Percentiles rank a stretch among this genome's conserved stretches.
phyloP scores from a whole-genome alignment of 2,888 invertebrate genomes.

The Raillietiella orientalis region DNA sequence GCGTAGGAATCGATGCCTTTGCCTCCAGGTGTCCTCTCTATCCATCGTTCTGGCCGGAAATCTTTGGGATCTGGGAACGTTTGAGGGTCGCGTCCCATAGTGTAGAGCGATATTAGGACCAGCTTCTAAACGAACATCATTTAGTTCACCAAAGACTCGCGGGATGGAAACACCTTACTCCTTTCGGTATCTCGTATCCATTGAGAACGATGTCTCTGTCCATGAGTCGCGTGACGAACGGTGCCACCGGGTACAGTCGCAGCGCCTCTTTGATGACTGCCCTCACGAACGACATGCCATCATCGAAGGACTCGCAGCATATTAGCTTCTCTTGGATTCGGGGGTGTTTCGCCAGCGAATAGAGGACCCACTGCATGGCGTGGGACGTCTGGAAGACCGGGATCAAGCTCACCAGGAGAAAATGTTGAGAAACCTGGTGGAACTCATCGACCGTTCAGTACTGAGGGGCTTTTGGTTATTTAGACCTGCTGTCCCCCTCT shows the following conservation, averaged over 20 bases:
- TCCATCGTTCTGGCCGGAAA: conserved; percentile 47
- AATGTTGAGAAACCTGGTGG: too few relatives aligned
- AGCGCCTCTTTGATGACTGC: conserved; percentile 42
- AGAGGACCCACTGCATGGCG: conserved; percentile 45
- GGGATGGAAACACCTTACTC: conserved; percentile 28
- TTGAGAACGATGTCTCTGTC: conserved; percentile 28
- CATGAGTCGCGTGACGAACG: conserved; percentile 49
- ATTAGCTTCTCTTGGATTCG: conserved; percentile 21
- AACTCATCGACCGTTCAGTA: too few relatives aligned
- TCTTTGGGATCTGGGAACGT: conserved; percentile 30
- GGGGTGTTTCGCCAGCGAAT: conserved; percentile 26
- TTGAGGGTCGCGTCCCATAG: conserved; percentile 34
- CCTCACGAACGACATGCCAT: conserved; percentile 14
- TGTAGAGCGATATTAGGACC: conserved; percentile 48
- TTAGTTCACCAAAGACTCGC: too few relatives aligned
- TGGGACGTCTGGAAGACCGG: conserved; percentile 33
- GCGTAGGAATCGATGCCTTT: conserved; percentile 23
- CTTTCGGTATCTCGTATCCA: conserved; percentile 29
- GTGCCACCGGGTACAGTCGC: conserved; percentile 58
- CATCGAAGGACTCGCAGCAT: conserved; percentile 15
- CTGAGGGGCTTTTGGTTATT: too few relatives aligned
- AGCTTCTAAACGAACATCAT: too few relatives aligned
- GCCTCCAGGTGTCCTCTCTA: conserved; percentile 15
- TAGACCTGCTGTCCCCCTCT: too few relatives aligned
- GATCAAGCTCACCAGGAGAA: too few relatives aligned